A percentile compares a stretch with the other conserved stretches of the same genome.
phyloP scores from a whole-genome alignment of 2,888 invertebrate genomes.

The Acronicta leporina region DNA sequence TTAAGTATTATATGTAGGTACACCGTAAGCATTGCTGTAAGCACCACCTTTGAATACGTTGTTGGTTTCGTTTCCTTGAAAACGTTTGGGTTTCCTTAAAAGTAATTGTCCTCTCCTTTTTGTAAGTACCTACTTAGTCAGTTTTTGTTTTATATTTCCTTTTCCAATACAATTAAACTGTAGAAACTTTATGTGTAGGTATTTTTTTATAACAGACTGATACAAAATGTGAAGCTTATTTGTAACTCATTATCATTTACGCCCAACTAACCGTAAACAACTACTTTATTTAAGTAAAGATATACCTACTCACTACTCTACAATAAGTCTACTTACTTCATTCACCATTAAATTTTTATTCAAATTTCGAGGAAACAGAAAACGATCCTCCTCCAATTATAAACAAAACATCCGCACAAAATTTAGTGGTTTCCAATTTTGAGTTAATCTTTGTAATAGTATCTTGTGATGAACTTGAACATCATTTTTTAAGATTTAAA shows the following conservation, averaged over 20 bases:
- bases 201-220: too few species aligned
- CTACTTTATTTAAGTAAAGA: background rate
- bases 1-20: too few species aligned
- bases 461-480: background rate
- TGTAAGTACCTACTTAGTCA: too few species aligned
- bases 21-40: too few species aligned
- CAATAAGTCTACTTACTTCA: background rate
- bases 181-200: too few species aligned
- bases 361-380: background rate
- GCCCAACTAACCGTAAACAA: background rate
- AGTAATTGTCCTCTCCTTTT: too few species aligned
- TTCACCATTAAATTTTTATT: background rate
- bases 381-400: background rate
- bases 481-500: slow-evolving; percentile 7
- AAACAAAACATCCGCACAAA: slow-evolving; percentile 4
- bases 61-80: too few species aligned
- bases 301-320: background rate
- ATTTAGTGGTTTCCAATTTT: slow-evolving; percentile 10
- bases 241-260: background rate
- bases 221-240: too few species aligned
- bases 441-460: slow-evolving; percentile 9
- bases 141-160: too few species aligned
- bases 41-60: too few species aligned
- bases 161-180: too few species aligned
- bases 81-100: too few species aligned